Evolutionary conservation across 2,797 vertebrate species (phyloP).

Genomic region (Oreonectes daqikongensis): DNA sequence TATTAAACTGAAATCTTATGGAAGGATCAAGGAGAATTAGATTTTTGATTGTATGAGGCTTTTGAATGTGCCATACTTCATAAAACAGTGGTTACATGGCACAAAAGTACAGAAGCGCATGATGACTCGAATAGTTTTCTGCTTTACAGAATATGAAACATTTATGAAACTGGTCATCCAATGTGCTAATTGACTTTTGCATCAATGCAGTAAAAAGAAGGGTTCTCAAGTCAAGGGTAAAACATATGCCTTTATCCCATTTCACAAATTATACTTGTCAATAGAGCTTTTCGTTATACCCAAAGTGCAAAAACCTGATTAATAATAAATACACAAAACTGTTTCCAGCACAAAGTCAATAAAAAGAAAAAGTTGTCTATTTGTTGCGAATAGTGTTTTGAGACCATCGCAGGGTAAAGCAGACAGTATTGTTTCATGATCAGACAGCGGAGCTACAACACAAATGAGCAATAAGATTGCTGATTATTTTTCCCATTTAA

Average conservation of each 20-base stretch:
- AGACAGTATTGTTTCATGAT: slow-evolving; percentile 50
- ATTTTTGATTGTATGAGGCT: background rate
- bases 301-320: slow-evolving; percentile 19
- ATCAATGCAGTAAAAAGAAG: slow-evolving; percentile 12
- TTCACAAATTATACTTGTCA: background rate
- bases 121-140: background rate
- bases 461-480: slow-evolving; percentile 62
- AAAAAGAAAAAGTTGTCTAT: slow-evolving; percentile 15
- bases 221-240: slow-evolving; percentile 23
- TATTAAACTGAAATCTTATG: background rate
- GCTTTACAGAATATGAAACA: slow-evolving; percentile 6
- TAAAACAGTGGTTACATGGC: background rate
- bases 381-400: slow-evolving; percentile 8
- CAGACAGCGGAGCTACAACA: slow-evolving; percentile 50
- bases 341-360: slow-evolving; percentile 21
- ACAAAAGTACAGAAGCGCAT: background rate
- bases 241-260: slow-evolving; percentile 16
- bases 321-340: background rate
- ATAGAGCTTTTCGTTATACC: slow-evolving; percentile 16
- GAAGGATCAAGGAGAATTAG: background rate
- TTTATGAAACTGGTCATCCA: background rate
- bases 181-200: slow-evolving; percentile 13
- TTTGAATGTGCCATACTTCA: background rate
- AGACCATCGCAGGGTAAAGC: slow-evolving; percentile 27
- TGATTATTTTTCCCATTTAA: slow-evolving; percentile 61